Evolutionary conservation across 2,797 vertebrate genomes (phyloP).

Genomic region (Sparus aurata): DNA sequence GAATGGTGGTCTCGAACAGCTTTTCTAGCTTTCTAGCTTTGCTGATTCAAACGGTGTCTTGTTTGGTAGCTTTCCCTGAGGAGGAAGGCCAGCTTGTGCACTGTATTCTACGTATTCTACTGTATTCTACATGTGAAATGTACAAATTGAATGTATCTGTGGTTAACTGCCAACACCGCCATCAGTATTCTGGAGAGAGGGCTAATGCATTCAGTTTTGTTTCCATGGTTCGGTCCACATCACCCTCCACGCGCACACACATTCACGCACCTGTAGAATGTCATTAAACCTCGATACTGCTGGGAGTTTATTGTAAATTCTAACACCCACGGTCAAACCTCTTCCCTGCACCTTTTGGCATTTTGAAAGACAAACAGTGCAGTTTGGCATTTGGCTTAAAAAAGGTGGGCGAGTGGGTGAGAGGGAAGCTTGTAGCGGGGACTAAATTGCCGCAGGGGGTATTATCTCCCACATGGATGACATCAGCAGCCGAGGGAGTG

Average conservation of each 20-base stretch:
- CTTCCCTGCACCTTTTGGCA: slow-evolving; percentile 58
- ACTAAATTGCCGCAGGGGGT: slow-evolving; percentile 51
- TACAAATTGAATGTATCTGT: too few species aligned
- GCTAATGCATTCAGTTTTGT: not conserved
- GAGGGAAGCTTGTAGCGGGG: slow-evolving; percentile 43
- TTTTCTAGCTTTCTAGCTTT: too few species aligned
- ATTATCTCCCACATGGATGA: slow-evolving; percentile 63
- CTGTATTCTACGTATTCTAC: too few species aligned
- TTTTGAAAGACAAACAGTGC: slow-evolving; percentile 65
- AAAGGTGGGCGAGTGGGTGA: slow-evolving; percentile 48
- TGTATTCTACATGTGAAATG: too few species aligned
- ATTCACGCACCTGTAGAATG: slow-evolving; percentile 23
- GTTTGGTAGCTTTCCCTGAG: too few species aligned
- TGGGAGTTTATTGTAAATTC: slow-evolving; percentile 47
- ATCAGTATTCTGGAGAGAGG: too few species aligned
- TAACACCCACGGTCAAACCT: slow-evolving; percentile 29
- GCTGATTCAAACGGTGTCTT: too few species aligned
- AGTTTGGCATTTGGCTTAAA: slow-evolving; percentile 63
- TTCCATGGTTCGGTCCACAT: not conserved
- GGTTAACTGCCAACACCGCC: too few species aligned
- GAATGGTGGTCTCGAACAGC: too few species aligned
- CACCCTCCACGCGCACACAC: not conserved
- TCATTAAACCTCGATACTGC: slow-evolving; percentile 21
- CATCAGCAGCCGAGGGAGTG: slow-evolving; percentile 45
- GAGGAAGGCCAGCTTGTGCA: too few species aligned